phyloP scores from a whole-genome alignment of 1,140 invertebrate genomes.

The Marisa cornuarietis region DNA sequence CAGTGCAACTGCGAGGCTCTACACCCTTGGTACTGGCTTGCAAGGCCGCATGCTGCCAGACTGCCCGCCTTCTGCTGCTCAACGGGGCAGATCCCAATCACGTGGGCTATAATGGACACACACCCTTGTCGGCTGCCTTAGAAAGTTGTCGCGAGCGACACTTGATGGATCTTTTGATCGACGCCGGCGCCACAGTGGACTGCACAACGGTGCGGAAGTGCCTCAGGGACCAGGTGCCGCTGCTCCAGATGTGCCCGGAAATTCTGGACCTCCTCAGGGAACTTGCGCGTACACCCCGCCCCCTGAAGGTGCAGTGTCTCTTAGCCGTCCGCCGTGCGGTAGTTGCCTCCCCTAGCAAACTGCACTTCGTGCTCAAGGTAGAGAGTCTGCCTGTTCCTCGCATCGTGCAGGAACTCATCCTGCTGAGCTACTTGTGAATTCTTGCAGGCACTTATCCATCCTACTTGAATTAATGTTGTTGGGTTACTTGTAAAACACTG shows the following conservation, averaged over 20 bases:
- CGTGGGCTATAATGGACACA: constrained; percentile 49
- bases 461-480: no score
- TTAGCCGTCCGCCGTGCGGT: constrained; percentile 44
- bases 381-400: constrained; percentile 48
- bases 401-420: constrained; percentile 48
- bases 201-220: constrained; percentile 39
- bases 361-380: constrained; percentile 49
- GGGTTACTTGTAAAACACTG: no score
- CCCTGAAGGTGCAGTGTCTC: constrained; percentile 43
- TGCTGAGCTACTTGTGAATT: constrained; percentile 40
- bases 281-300: constrained; percentile 35
- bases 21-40: constrained; percentile 52
- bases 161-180: constrained; percentile 45
- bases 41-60: constrained; percentile 39
- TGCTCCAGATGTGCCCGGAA: constrained; percentile 39
- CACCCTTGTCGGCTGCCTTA: constrained; percentile 47
- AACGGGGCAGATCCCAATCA: constrained; percentile 58
- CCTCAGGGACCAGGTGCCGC: constrained; percentile 43
- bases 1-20: constrained; percentile 47
- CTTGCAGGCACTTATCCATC: no score
- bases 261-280: constrained; percentile 38
- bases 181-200: constrained; percentile 45
- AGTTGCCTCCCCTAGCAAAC: constrained; percentile 17
- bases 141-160: constrained; percentile 36
- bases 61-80: constrained; percentile 42